A percentile compares a stretch with the other conserved stretches of the same genome.
Evolutionary conservation across 2,797 vertebrate genomes (phyloP).

Genomic region (Martes flavigula): DNA sequence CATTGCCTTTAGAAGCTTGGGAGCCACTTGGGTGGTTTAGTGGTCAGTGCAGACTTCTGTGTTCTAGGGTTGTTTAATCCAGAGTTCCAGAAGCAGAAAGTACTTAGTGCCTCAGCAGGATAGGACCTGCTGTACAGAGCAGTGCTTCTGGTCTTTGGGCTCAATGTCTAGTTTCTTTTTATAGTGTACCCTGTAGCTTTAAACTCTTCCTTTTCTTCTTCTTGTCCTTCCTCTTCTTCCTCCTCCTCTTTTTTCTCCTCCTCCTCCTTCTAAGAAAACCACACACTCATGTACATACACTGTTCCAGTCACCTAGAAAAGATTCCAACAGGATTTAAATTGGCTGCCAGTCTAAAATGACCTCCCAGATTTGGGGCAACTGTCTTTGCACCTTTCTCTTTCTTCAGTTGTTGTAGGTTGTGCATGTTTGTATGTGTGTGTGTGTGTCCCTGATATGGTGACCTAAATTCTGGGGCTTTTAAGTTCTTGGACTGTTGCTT

Average conservation of each 20-base stretch:
- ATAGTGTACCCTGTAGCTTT: neutral
- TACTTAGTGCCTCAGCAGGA: neutral
- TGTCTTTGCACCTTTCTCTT: neutral
- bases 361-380: neutral
- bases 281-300: neutral
- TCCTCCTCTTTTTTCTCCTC: too few species aligned
- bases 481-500: neutral
- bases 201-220: neutral
- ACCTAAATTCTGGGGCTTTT: neutral
- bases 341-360: neutral
- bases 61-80: neutral
- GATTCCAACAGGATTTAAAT: neutral
- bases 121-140: neutral
- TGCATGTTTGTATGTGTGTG: neutral
- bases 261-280: too few species aligned
- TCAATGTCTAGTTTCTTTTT: neutral
- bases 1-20: neutral
- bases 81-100: neutral
- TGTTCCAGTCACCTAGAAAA: neutral
- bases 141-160: neutral
- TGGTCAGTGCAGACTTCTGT: neutral
- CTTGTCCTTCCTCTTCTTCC: too few species aligned
- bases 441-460: neutral
- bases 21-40: neutral
- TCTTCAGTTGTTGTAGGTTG: neutral